Percentiles rank a stretch among this genome's conserved stretches.
Conservation (phyloP, 2,113 vertebrate genomes). For the Ursus arctos region DNA sequence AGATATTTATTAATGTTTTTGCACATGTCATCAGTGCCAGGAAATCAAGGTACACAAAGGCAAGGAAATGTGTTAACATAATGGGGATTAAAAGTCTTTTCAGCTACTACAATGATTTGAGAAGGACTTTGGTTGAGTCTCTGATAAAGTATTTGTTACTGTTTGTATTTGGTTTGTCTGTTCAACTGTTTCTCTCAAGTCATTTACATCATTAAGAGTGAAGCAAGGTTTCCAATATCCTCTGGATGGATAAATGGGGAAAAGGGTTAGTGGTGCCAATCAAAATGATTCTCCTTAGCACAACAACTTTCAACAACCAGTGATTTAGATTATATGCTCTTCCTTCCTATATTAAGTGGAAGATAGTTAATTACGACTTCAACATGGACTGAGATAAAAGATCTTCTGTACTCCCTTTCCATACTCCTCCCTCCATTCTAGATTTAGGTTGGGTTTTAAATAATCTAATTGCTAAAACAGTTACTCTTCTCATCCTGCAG, state of each 20-base stretch:
- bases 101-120: background rate
- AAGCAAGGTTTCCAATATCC: conserved; percentile 24
- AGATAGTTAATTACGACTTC: background rate
- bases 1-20: conserved; percentile 21
- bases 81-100: background rate
- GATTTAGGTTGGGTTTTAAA: background rate
- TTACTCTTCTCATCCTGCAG: background rate
- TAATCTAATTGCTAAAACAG: conserved; percentile 41
- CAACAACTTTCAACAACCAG: background rate
- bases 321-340: background rate
- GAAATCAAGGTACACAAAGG: background rate
- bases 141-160: background rate
- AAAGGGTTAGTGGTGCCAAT: background rate
- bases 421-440: background rate
- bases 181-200: background rate
- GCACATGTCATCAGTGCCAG: background rate
- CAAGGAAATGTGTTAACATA: background rate
- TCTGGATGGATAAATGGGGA: background rate
- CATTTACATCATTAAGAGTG: conserved; percentile 27
- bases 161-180: background rate
- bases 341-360: background rate
- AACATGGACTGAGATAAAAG: background rate
- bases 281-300: conserved; percentile 22
- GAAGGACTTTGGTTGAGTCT: background rate
- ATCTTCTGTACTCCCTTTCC: background rate